Evolutionary conservation across 2,888 invertebrate genomes (phyloP).

Genomic region (Agrilus mali): DNA sequence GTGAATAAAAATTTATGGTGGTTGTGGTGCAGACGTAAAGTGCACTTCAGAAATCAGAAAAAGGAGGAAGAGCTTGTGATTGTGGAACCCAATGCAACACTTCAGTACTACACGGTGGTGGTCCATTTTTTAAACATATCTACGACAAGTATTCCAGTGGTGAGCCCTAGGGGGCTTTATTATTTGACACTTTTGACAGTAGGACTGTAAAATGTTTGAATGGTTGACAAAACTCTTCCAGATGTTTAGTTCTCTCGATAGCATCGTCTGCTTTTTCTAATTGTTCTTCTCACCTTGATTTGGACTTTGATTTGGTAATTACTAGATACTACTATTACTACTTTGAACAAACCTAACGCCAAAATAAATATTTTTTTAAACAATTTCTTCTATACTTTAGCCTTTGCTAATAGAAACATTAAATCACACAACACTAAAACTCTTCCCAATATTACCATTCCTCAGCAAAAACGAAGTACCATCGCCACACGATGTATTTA

Average conservation of each 20-base stretch:
- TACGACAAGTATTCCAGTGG: constrained; percentile 87
- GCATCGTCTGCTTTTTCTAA: constrained; percentile 63
- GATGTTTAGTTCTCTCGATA: constrained; percentile 33
- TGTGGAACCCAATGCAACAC: constrained; percentile 90
- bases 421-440: neutral
- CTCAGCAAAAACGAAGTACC: constrained; percentile 13
- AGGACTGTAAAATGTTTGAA: constrained; percentile 40
- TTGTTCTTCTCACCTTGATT: constrained; percentile 61
- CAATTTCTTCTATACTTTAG: too few relatives aligned
- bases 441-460: neutral
- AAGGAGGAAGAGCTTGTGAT: constrained; percentile 93
- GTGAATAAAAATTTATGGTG: constrained; percentile 67
- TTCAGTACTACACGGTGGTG: constrained; percentile 97
- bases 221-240: too few relatives aligned
- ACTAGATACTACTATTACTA: too few relatives aligned
- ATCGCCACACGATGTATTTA: constrained; percentile 64
- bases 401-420: too few relatives aligned
- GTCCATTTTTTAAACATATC: constrained; percentile 91
- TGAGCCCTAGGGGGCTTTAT: constrained; percentile 93
- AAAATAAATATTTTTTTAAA: too few relatives aligned
- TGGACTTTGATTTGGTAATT: too few relatives aligned
- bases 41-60: constrained; percentile 87
- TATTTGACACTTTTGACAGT: constrained; percentile 82
- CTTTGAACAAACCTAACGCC: too few relatives aligned
- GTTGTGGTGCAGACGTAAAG: constrained; percentile 70